Evolutionary conservation across 2,797 vertebrate genomes (phyloP).

Genomic region (Sebastes trivittatus): DNA sequence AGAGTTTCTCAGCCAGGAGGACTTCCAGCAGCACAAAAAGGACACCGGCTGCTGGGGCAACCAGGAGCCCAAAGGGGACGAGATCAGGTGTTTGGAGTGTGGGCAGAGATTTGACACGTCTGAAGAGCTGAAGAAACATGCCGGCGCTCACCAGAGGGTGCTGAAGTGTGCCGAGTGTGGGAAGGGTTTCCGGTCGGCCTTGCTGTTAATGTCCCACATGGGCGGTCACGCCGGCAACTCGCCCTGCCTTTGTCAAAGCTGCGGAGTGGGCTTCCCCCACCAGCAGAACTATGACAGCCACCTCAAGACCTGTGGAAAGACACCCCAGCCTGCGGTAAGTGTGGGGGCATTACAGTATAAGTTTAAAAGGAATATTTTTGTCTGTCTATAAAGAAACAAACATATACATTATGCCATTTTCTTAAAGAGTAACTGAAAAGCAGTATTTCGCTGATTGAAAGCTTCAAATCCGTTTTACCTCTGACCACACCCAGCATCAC

Average conservation of each 20-base stretch:
- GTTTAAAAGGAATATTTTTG: not conserved
- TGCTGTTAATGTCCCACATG: conserved; percentile 87
- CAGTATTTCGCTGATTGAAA: not conserved
- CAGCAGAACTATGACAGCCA: conserved; percentile 84
- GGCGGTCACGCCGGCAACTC: conserved; percentile 79
- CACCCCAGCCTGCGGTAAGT: conserved; percentile 64
- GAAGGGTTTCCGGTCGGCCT: conserved; percentile 82
- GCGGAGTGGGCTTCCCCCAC: conserved; percentile 84
- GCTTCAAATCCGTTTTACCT: not conserved
- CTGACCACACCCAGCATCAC: not conserved
- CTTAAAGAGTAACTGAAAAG: not conserved
- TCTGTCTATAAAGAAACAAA: not conserved
- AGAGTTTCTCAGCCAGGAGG: conserved; percentile 74
- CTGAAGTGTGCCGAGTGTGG: conserved; percentile 84
- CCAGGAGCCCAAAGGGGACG: conserved; percentile 67
- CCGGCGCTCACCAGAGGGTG: conserved; percentile 82
- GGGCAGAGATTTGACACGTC: conserved; percentile 74
- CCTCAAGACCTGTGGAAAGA: conserved; percentile 79
- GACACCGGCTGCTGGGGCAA: conserved; percentile 86
- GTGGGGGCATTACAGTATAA: not conserved
- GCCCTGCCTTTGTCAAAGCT: conserved; percentile 84
- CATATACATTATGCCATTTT: not conserved
- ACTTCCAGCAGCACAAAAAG: conserved; percentile 84
- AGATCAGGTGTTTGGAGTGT: conserved; percentile 84
- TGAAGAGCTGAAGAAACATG: conserved; percentile 82